Evolutionary conservation across 1,140 invertebrate species (phyloP).

Genomic region (Drosophila kohkoa): DNA sequence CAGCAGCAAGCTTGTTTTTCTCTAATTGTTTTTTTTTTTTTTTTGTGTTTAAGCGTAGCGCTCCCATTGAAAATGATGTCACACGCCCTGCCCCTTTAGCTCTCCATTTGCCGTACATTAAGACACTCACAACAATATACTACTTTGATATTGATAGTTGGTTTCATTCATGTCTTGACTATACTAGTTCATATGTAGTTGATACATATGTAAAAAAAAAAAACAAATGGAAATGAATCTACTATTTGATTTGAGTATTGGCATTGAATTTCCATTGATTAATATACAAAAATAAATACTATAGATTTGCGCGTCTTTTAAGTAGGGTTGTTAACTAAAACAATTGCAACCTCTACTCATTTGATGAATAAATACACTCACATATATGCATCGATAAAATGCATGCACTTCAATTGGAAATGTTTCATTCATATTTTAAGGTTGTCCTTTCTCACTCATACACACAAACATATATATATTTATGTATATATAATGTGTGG

Average conservation of each 20-base stretch:
- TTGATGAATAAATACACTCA: not conserved
- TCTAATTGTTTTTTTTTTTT: constrained; percentile 72
- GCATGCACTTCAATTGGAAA: constrained; percentile 7
- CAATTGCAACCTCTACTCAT: not conserved
- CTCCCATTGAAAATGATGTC: constrained; percentile 74
- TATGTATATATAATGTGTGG: constrained; percentile 31
- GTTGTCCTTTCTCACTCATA: constrained; percentile 34
- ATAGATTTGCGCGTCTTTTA: not conserved
- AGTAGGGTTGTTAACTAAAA: not conserved
- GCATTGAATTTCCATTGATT: constrained; percentile 24
- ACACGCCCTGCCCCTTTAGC: constrained; percentile 33
- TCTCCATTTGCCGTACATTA: constrained; percentile 50
- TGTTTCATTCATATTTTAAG: constrained; percentile 65
- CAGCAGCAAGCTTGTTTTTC: constrained; percentile 51
- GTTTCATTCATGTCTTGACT: constrained; percentile 71
- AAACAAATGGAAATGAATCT: not conserved
- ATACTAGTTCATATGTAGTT: constrained; percentile 18
- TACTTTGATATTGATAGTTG: too few species aligned
- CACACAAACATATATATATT: not conserved
- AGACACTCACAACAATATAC: constrained; percentile 31
- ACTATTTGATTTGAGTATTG: constrained; percentile 12
- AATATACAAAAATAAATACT: not conserved
- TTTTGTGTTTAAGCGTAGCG: constrained; percentile 52
- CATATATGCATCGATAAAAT: constrained; percentile 4
- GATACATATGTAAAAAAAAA: constrained; percentile 43